Base-by-base conservation (phyloP, 2,888 invertebrate genomes). In the Xestia ashworthii region DNA sequence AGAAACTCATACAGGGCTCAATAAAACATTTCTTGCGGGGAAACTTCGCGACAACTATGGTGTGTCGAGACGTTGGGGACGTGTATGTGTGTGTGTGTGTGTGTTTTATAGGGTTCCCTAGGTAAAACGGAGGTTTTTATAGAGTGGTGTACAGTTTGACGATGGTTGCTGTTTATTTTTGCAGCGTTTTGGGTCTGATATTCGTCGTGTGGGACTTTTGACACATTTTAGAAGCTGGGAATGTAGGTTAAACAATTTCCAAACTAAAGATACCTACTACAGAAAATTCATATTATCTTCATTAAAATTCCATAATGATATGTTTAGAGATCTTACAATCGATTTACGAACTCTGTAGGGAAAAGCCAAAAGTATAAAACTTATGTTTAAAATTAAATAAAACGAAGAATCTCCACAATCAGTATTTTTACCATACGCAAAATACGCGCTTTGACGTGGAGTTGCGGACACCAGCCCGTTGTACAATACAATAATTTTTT, bases 21-120 rank as follows among this genome's bases (percentile, higher is more conserved):
- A 88, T 86, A 88, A 83, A 89, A 89, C 79, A 88, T 86, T 82
- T 77, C 86, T 86, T 83, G 88, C 53, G 82, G 79, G 71, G 71
- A 81, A 89, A 89, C 78, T 88, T 89, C 32, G 76, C 78, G 83
- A 83, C 85, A 85, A 89, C 87, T 87, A 76, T 81, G 81, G 76
- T 85, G 81, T 82, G 88, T 80, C 71, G 83, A 74, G 83, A 83
- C 78, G 74, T 78, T 74, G 64, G 50, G 75, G 14, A n/a, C 19
- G 32, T 62, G 62, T 62, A 1, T 25, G 60, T 71, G 41, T n/a
- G 68, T 76, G 53, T 76, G 53, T 74, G 64, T 62, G 75, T 38
- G 74, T 44, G 25, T 67, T 75, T 25, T 68, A 38, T 32, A 72
- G 81, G 76, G 84, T 83, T 85, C 82, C 72, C 32, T 44, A 19